phyloP scores from a whole-genome alignment of 2,113 vertebrate species.

The Erpornis zantholeuca region DNA sequence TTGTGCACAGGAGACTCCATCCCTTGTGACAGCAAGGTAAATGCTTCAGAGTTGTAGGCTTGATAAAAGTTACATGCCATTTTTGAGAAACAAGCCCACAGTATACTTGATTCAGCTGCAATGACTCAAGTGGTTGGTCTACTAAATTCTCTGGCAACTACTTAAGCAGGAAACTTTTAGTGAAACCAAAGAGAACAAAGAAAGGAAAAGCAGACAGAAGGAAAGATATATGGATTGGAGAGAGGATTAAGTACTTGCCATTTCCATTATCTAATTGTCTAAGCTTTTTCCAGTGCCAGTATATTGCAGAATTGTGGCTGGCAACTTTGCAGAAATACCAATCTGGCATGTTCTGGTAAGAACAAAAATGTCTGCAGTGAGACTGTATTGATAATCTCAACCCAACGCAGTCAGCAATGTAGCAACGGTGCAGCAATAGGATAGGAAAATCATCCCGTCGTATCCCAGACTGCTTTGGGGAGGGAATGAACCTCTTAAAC shows the following conservation, averaged over 20 bases:
- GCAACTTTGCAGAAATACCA: neutral
- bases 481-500: neutral
- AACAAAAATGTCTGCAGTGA: neutral
- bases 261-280: neutral
- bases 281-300: neutral
- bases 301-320: neutral
- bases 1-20: neutral
- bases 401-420: neutral
- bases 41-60: neutral
- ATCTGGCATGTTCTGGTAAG: neutral
- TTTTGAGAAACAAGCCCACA: neutral
- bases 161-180: neutral
- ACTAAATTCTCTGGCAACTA: neutral
- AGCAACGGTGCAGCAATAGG: neutral
- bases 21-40: neutral
- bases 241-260: neutral
- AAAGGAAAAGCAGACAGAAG: neutral
- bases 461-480: neutral
- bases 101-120: neutral
- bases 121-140: neutral
- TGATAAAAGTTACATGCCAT: neutral
- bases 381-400: neutral
- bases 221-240: neutral
- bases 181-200: neutral
- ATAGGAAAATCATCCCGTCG: neutral